Percentiles rank a stretch among this genome's conserved stretches.
Evolutionary conservation across 1,140 invertebrate species (phyloP).

Genomic region (Pseudomyrmex cubaensis): DNA sequence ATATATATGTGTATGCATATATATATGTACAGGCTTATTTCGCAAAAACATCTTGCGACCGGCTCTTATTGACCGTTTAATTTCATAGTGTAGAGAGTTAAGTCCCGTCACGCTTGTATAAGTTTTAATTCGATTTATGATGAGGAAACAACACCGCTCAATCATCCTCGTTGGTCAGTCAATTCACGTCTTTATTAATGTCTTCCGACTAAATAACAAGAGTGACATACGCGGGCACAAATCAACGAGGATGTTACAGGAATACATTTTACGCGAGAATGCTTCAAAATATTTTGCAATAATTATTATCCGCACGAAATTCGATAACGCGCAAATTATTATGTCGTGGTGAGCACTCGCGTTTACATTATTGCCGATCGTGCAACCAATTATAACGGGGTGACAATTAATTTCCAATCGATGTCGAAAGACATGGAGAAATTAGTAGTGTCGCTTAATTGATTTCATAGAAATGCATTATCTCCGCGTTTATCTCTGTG

Average conservation of each 20-base stretch:
- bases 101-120: background rate
- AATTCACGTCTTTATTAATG: constrained; percentile 52
- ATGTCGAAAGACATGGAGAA: constrained; percentile 37
- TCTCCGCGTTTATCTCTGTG: constrained; percentile 7
- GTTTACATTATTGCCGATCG: constrained; percentile 33
- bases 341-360: constrained; percentile 6
- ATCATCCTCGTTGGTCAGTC: constrained; percentile 44
- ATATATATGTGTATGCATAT: too few relatives aligned
- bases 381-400: constrained; percentile 32
- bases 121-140: constrained; percentile 50
- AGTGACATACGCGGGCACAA: constrained; percentile 3
- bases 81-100: too few relatives aligned
- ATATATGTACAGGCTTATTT: too few relatives aligned
- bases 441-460: constrained; percentile 43
- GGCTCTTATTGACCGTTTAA: too few relatives aligned
- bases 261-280: background rate
- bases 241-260: constrained; percentile 23
- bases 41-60: too few relatives aligned
- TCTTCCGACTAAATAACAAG: constrained; percentile 54
- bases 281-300: constrained; percentile 14
- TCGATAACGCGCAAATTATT: constrained; percentile 27
- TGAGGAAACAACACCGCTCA: constrained; percentile 22
- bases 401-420: constrained; percentile 43
- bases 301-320: constrained; percentile 9
- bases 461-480: constrained; percentile 29